Conservation (phyloP, 92 coral and sea anemone species). For the Metridium senile region DNA sequence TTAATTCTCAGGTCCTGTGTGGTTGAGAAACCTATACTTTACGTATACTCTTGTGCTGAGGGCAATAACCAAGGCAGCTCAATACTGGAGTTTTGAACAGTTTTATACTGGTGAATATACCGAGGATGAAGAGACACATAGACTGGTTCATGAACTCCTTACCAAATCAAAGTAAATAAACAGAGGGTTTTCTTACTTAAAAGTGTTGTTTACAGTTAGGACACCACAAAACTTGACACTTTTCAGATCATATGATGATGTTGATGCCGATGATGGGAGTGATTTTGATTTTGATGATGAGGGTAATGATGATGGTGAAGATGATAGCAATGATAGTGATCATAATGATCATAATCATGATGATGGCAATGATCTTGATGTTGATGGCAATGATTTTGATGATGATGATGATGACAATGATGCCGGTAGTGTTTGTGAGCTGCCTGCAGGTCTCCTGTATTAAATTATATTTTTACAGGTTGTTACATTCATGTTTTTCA, state of each 20-base stretch:
- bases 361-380: too few relatives aligned
- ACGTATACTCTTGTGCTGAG: slow-evolving; percentile 88
- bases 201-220: neutral
- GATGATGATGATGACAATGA: too few relatives aligned
- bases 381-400: too few relatives aligned
- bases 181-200: too few relatives aligned
- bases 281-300: too few relatives aligned
- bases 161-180: slow-evolving; percentile 82
- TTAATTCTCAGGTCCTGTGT: slow-evolving; percentile 71
- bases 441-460: neutral
- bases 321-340: too few relatives aligned
- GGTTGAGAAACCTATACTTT: slow-evolving; percentile 94
- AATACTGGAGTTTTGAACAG: slow-evolving; percentile 85
- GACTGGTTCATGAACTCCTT: slow-evolving; percentile 63
- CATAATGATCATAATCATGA: too few relatives aligned
- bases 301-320: too few relatives aligned
- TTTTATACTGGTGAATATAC: slow-evolving; percentile 88
- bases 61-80: slow-evolving; percentile 84
- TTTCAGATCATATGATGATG: too few relatives aligned
- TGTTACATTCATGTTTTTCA: neutral
- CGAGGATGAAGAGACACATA: slow-evolving; percentile 65
- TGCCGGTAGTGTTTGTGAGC: too few relatives aligned
- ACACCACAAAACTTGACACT: too few relatives aligned
- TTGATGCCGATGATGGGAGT: too few relatives aligned
- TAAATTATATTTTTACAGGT: neutral